phyloP scores from a whole-genome alignment of 2,113 vertebrate genomes.

The Protobothrops flavoviridis region DNA sequence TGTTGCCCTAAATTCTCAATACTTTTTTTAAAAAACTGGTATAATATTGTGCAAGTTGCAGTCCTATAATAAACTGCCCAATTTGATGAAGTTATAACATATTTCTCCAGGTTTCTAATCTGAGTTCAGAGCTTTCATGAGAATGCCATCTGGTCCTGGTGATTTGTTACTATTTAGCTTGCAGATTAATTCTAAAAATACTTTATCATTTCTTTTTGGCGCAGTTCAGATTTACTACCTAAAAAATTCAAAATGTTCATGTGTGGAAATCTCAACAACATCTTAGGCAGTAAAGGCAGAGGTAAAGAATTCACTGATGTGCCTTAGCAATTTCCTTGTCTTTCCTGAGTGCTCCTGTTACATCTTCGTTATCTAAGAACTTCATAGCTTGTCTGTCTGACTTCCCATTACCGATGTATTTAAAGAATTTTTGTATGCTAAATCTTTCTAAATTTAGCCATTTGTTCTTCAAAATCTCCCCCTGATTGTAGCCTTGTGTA shows the following conservation, averaged over 20 bases:
- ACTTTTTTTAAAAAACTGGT: neutral
- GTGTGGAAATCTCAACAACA: slow-evolving; percentile 4
- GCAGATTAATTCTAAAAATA: slow-evolving; percentile 27
- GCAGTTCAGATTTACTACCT: slow-evolving; percentile 20
- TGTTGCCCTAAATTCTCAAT: neutral
- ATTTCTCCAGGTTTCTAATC: slow-evolving; percentile 2
- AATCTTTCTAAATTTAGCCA: neutral
- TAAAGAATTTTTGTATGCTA: slow-evolving; percentile 16
- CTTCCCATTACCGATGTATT: slow-evolving; percentile 7
- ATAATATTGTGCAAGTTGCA: neutral
- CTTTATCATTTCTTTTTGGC: slow-evolving; percentile 16
- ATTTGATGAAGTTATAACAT: slow-evolving; percentile 3
- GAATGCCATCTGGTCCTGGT: slow-evolving; percentile 14
- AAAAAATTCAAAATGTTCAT: neutral
- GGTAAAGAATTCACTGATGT: slow-evolving; percentile 14
- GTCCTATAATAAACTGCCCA: neutral
- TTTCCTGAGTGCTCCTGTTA: slow-evolving; percentile 23
- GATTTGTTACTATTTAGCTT: slow-evolving; percentile 28
- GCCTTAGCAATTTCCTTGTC: slow-evolving; percentile 28
- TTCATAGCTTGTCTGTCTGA: neutral
- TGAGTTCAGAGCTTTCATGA: slow-evolving; percentile 6
- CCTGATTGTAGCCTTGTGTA: slow-evolving; percentile 1
- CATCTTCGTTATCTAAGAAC: slow-evolving; percentile 13
- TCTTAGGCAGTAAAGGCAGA: slow-evolving; percentile 17
- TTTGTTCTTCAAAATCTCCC: slow-evolving; percentile 24